Evolutionary conservation across 1,140 invertebrate species (phyloP).

Genomic region (Zaprionus inermis): DNA sequence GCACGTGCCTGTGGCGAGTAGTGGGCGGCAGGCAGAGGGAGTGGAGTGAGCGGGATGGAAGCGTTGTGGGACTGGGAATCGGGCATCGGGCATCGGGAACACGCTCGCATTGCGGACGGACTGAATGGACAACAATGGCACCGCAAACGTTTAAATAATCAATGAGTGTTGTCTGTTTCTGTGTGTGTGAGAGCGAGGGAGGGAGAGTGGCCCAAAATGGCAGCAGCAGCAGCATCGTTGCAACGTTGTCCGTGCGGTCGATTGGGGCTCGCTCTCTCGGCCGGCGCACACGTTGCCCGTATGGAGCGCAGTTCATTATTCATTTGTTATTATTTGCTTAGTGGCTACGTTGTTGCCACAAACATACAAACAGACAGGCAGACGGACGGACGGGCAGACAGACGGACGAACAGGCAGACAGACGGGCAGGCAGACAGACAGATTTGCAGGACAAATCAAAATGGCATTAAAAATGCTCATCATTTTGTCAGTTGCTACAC

Average conservation of each 20-base stretch:
- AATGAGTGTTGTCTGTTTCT: slow-evolving; percentile 45
- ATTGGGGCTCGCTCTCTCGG: slow-evolving; percentile 24
- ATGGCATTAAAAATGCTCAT: too few species aligned
- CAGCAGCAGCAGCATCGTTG: neutral
- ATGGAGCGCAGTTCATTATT: slow-evolving; percentile 50
- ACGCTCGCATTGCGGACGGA: neutral
- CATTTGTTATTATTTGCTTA: slow-evolving; percentile 56
- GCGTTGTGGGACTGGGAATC: neutral
- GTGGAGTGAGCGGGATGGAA: neutral
- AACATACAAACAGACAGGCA: slow-evolving; percentile 16
- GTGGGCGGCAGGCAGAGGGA: too few species aligned
- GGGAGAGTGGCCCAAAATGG: slow-evolving; percentile 15
- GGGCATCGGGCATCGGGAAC: neutral
- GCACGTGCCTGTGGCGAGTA: slow-evolving; percentile 3
- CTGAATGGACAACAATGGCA: slow-evolving; percentile 37
- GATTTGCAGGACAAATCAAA: too few species aligned
- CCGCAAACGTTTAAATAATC: slow-evolving; percentile 62
- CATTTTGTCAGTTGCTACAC: too few species aligned
- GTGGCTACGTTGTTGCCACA: slow-evolving; percentile 18
- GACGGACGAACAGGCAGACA: neutral
- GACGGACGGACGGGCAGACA: neutral
- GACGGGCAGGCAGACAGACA: neutral
- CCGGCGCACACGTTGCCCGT: too few species aligned
- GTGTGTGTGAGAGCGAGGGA: neutral
- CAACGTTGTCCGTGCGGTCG: slow-evolving; percentile 7